phyloP scores from a whole-genome alignment of 2,113 vertebrate genomes.

The Benitochromis conjunctus region DNA sequence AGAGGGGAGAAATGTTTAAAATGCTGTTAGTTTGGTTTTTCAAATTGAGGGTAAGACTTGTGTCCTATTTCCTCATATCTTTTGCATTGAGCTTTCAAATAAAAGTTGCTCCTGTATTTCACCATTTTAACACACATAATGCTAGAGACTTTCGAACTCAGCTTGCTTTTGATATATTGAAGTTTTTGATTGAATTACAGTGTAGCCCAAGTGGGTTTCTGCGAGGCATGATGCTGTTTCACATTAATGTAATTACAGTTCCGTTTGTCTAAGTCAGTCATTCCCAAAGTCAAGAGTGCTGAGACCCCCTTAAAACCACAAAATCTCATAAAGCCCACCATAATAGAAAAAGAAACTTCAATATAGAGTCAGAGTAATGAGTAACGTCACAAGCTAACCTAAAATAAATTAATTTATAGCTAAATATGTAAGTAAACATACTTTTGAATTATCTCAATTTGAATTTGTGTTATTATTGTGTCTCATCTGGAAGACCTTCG shows the following conservation, averaged over 20 bases:
- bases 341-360: not conserved
- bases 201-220: not conserved
- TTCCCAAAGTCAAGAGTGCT: not conserved
- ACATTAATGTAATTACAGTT: not conserved
- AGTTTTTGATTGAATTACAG: not conserved
- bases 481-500: not conserved
- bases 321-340: rapidly evolving
- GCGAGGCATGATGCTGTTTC: not conserved
- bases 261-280: not conserved
- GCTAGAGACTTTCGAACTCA: not conserved
- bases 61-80: not conserved
- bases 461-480: not conserved
- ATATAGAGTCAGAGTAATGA: not conserved
- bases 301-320: not conserved
- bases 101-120: not conserved
- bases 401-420: not conserved
- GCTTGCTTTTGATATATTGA: not conserved
- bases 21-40: not conserved
- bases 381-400: not conserved
- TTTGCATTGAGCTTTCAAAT: not conserved
- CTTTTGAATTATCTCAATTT: not conserved
- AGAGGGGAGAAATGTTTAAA: not conserved
- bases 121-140: not conserved
- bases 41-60: not conserved
- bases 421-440: not conserved